A percentile compares a stretch with the other conserved stretches of the same genome.
These are phyloP conservation scores for Archilochus colubris DNA, from an alignment of 2,113 vertebrate genomes.

Conservation along the genomic window DNA sequence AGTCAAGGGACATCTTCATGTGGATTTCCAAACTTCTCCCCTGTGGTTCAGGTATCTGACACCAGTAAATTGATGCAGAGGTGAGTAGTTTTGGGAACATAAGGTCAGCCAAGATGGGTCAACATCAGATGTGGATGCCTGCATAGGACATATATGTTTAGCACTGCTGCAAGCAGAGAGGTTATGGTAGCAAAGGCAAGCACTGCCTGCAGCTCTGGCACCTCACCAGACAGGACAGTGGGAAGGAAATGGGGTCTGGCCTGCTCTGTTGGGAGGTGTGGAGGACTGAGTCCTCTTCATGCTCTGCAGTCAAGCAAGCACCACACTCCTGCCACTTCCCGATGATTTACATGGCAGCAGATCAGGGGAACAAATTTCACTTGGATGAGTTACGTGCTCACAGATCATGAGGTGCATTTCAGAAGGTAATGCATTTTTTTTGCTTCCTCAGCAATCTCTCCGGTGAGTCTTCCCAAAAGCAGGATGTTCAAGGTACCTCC, in stretches of 20 bases:
- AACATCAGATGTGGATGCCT: not conserved
- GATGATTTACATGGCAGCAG: not conserved
- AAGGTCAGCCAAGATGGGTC: not conserved
- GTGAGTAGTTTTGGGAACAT: not conserved
- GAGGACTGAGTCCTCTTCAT: conserved; percentile 10
- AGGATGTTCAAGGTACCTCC: not conserved
- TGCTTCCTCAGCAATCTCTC: not conserved
- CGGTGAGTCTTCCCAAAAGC: not conserved
- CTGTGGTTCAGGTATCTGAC: not conserved
- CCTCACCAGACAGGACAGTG: not conserved
- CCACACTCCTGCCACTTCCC: not conserved
- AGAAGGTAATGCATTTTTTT: not conserved
- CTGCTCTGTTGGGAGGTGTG: fast-evolving
- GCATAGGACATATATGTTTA: not conserved
- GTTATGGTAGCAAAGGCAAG: not conserved
- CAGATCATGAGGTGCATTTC: not conserved
- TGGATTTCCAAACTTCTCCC: not conserved
- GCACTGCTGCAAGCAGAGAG: not conserved
- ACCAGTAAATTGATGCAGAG: not conserved
- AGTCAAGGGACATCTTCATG: not conserved
- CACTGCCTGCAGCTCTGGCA: not conserved
- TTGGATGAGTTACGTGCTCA: not conserved
- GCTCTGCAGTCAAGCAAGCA: not conserved
- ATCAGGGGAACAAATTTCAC: not conserved
- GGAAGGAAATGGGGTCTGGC: not conserved